These are phyloP conservation scores for Cepaea nemoralis DNA, from an alignment of 1,140 invertebrate genomes.

Conservation along the genomic window DNA sequence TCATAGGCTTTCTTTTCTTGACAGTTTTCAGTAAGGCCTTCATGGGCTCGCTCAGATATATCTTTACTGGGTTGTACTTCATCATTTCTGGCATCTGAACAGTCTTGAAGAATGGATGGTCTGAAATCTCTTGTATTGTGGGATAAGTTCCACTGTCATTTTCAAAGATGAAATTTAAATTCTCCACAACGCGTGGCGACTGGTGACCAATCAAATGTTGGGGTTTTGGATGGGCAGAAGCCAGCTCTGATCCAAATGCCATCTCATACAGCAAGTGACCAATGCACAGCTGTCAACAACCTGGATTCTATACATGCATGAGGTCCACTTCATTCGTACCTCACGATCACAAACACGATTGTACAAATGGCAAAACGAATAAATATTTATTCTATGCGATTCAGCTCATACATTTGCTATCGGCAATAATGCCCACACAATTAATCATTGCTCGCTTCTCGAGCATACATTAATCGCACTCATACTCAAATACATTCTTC, in stretches of 20 bases:
- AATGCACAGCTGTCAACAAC: too few species aligned
- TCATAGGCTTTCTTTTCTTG: constrained; percentile 49
- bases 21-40: constrained; percentile 53
- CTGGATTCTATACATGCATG: too few species aligned
- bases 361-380: too few species aligned
- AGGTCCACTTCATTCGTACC: too few species aligned
- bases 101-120: constrained; percentile 50
- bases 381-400: too few species aligned
- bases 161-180: constrained; percentile 86
- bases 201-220: constrained; percentile 81
- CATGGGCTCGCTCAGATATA: constrained; percentile 52
- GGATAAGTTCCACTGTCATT: constrained; percentile 73
- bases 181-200: constrained; percentile 78
- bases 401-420: too few species aligned
- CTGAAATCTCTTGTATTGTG: constrained; percentile 48
- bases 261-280: constrained; percentile 90
- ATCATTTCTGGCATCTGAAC: constrained; percentile 41
- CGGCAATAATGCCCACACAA: too few species aligned
- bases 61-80: constrained; percentile 53
- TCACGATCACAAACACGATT: too few species aligned
- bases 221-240: constrained; percentile 80
- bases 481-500: too few species aligned
- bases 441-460: too few species aligned
- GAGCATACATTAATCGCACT: too few species aligned
- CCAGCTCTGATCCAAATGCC: constrained; percentile 86